Evolutionary conservation across 1,140 invertebrate species (phyloP).

Genomic region (Nebria ingens): DNA sequence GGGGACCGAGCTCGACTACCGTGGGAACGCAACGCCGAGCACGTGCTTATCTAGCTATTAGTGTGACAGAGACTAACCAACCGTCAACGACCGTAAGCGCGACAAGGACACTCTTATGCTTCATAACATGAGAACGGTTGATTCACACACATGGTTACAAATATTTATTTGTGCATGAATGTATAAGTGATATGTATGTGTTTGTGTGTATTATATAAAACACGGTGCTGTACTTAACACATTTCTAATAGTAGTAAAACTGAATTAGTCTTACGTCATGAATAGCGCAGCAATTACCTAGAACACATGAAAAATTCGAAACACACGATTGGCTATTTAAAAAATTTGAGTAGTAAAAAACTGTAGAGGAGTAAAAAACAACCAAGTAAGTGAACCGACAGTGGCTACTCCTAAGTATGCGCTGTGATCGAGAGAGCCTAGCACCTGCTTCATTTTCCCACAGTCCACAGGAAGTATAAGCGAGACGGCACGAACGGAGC

Average conservation of each 20-base stretch:
- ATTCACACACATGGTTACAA: background rate
- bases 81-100: background rate
- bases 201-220: too few species aligned
- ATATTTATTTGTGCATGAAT: background rate
- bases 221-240: background rate
- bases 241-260: background rate
- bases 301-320: background rate
- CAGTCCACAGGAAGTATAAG: slow-evolving; percentile 9
- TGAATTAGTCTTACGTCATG: background rate
- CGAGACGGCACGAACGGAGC: background rate
- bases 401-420: slow-evolving; percentile 4
- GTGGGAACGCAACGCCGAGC: slow-evolving; percentile 18
- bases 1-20: slow-evolving; percentile 19
- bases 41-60: slow-evolving; percentile 3
- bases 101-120: background rate
- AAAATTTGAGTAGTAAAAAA: background rate
- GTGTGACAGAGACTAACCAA: background rate
- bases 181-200: too few species aligned
- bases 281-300: background rate
- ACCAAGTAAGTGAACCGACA: background rate
- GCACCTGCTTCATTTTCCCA: slow-evolving; percentile 17
- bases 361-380: too few species aligned
- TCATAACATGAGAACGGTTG: background rate
- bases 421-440: slow-evolving; percentile 10
- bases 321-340: background rate